These are phyloP conservation scores for Corythoichthys haematopterus DNA, from an alignment of 2,113 vertebrate species.

Conservation along the genomic window DNA sequence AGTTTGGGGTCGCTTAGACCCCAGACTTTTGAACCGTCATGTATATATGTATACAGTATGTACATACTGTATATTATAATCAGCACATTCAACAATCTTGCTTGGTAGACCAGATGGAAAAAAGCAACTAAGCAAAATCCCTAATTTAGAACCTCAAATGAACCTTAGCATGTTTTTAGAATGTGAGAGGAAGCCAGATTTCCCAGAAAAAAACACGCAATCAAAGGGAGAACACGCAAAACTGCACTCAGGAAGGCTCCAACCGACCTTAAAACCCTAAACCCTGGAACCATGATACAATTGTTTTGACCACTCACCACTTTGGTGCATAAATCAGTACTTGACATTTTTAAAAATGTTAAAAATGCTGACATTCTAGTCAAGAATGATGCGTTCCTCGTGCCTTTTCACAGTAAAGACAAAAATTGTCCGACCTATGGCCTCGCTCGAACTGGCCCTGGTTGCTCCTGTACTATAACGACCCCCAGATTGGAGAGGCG, in stretches of 20 bases:
- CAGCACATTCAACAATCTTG: no score
- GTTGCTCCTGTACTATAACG: constrained; percentile 53
- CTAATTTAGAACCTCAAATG: not conserved
- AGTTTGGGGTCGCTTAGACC: no score
- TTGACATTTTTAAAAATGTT: not conserved
- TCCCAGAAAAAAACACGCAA: not conserved
- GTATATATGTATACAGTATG: no score
- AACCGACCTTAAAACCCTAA: not conserved
- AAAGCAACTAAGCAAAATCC: not conserved
- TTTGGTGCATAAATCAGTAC: not conserved
- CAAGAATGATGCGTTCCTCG: not conserved
- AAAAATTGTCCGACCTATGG: constrained; percentile 32
- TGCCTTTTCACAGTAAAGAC: not conserved
- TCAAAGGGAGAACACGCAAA: not conserved
- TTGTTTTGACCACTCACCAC: not conserved
- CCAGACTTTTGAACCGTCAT: no score
- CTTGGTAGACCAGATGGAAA: no score
- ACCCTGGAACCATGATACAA: not conserved
- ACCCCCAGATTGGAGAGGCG: constrained; percentile 60
- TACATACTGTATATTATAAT: no score
- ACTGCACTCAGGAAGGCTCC: not conserved
- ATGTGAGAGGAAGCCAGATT: not conserved
- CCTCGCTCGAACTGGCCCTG: constrained; percentile 7
- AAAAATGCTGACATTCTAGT: not conserved
- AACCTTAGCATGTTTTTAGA: not conserved